These are phyloP conservation scores for Botia kubotai DNA, from an alignment of 2,797 vertebrate species.

Conservation along the genomic window DNA sequence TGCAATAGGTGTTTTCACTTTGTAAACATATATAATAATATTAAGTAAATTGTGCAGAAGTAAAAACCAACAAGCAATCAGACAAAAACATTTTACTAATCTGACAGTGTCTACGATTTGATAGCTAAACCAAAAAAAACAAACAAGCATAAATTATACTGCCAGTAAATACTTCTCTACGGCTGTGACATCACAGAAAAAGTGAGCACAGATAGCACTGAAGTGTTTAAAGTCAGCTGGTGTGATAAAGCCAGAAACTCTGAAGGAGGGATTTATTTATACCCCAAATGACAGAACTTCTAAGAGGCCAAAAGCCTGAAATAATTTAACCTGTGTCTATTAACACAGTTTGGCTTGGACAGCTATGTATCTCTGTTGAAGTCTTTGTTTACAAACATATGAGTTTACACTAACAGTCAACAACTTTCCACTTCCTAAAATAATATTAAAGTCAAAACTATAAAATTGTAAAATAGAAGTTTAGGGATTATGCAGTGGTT, in stretches of 20 bases:
- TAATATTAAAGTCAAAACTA: neutral
- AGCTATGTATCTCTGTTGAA: constrained; percentile 65
- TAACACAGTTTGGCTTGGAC: constrained; percentile 65
- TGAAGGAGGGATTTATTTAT: constrained; percentile 64
- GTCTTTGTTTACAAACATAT: constrained; percentile 18
- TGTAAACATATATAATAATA: neutral
- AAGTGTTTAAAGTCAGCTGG: constrained; percentile 60
- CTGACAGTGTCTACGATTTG: neutral
- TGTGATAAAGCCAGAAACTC: constrained; percentile 66
- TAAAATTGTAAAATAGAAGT: too few species aligned
- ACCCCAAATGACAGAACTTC: constrained; percentile 67
- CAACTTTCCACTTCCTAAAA: neutral
- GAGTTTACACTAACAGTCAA: neutral
- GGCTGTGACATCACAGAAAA: constrained; percentile 52
- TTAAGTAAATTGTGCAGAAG: neutral
- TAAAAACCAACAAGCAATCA: neutral
- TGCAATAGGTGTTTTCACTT: neutral
- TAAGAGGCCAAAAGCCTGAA: constrained; percentile 71
- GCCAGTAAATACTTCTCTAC: neutral
- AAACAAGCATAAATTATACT: neutral
- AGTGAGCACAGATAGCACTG: constrained; percentile 59
- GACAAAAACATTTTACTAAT: neutral
- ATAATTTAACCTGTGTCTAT: constrained; percentile 60
- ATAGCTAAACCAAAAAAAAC: neutral
- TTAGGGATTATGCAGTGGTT: too few species aligned